Percentiles rank a stretch among this genome's conserved stretches.
phyloP scores from a whole-genome alignment of 2,888 invertebrate genomes.

The Hypomecis punctinalis region DNA sequence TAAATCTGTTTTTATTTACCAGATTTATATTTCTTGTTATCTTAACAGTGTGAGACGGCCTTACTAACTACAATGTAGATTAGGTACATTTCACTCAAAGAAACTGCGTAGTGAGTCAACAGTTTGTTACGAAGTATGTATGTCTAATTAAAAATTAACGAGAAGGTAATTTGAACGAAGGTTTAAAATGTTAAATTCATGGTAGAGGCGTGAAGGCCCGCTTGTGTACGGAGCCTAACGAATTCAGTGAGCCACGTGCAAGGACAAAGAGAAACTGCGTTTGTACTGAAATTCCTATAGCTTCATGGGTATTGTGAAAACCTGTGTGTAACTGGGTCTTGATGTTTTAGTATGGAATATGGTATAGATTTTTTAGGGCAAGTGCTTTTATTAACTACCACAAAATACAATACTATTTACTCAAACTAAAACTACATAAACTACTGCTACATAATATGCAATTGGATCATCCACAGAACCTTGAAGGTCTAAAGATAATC shows the following conservation, averaged over 20 bases:
- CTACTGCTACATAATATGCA: no score
- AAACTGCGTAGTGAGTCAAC: constrained; percentile 13
- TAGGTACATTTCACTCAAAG: constrained; percentile 35
- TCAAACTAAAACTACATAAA: no score
- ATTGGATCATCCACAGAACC: no score
- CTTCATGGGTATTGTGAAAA: not conserved
- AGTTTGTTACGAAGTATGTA: constrained; percentile 4
- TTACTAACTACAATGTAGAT: not conserved
- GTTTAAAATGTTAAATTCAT: constrained; percentile 18
- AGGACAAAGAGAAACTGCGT: not conserved
- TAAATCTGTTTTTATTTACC: no score
- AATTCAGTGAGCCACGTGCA: constrained; percentile 7
- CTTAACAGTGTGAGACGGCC: no score
- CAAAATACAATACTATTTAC: no score
- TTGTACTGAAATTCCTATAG: constrained; percentile 1
- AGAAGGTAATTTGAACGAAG: constrained; percentile 18
- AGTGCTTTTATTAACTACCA: no score
- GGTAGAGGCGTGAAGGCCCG: constrained; percentile 35
- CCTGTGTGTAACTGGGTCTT: not conserved
- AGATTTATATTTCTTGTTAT: no score
- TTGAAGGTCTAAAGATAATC: no score
- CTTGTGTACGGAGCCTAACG: constrained; percentile 8
- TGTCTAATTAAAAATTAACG: constrained; percentile 9
- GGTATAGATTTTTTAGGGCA: no score
- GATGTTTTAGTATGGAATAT: not conserved